Evolutionary conservation across 2,888 invertebrate species (phyloP), one percentile per base, ranked within the genome.

Genomic region (Polymixis flavicincta): DNA sequence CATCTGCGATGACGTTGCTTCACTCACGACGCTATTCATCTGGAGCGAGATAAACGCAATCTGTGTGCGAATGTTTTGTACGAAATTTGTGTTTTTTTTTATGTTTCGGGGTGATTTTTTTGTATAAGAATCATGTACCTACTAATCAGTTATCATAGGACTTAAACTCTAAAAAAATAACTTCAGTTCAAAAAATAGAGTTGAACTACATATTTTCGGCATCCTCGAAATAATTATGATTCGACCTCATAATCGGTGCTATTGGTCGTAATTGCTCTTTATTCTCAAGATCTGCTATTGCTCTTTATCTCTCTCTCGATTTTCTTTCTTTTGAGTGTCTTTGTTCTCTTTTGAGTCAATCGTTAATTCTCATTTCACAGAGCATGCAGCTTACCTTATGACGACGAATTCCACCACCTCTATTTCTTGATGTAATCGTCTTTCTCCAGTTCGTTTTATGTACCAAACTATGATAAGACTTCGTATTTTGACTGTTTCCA

Each of bases 1-100:
- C 87, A 90, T 92, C 87, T 82, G 88, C 78, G 84, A 87, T 90
- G 89, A 89, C 87, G 87, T 89, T 85, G 83, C 85, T 71, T 89
- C 89, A 87, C 81, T 85, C 78, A 86, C 63, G 57, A 45, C 4
- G 50, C 54, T 61, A 59, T 68, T 52, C 75, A 78, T 67, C 75
- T 77, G 50, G 75, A 77, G 68, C 67, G 77, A 52, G 61, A 76
- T 50, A 42, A 79, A 78, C 52, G 76, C 57, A 71, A 64, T 71
- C 22, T 8, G 14, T 50, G 19, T 59, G 25, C 64, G 48, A 71
- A 76, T 82, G n/a, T 71, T 64, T 75, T 50, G 37, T 75, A 42
- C 7, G 50, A 77, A 57, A 57, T n/a, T n/a, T 1, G 52, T n/a
- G 50, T 6, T 42, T 50, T 72, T 22, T 69, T 42, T 42, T 2